These are phyloP conservation scores for Ictidomys tridecemlineatus DNA, from an alignment of 2,113 vertebrate species.

Conservation along the genomic window DNA sequence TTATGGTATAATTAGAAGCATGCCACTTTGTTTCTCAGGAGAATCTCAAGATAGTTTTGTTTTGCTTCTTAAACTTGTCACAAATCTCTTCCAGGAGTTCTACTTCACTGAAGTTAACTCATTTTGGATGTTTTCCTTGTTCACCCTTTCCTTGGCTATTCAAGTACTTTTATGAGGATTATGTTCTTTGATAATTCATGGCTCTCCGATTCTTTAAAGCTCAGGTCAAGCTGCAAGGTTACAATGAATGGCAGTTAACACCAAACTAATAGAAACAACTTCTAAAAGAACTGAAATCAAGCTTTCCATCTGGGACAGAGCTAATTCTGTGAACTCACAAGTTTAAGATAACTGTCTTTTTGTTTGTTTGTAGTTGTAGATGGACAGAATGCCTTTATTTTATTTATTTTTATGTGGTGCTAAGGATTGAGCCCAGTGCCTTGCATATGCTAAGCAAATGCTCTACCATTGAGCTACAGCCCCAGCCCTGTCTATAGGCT, in stretches of 20 bases:
- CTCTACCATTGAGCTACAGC: too few relatives aligned
- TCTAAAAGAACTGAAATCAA: background rate
- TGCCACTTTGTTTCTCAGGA: conserved; percentile 94
- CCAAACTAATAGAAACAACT: background rate
- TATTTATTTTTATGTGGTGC: too few relatives aligned
- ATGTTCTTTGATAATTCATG: background rate
- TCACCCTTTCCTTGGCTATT: background rate
- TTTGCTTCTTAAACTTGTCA: background rate
- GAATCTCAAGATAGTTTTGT: conserved; percentile 88
- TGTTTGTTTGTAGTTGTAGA: too few relatives aligned
- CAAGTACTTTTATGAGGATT: background rate
- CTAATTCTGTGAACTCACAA: background rate
- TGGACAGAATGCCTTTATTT: too few relatives aligned
- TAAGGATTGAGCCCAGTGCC: too few relatives aligned
- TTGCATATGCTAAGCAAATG: too few relatives aligned
- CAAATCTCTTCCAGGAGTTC: background rate
- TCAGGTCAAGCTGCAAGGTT: background rate
- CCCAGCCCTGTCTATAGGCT: too few relatives aligned
- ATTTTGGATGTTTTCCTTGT: background rate
- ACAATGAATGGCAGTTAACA: background rate
- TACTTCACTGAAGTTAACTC: conserved; percentile 21
- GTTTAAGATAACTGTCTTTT: too few relatives aligned
- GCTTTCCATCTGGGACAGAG: background rate
- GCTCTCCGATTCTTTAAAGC: background rate
- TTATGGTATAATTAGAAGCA: conserved; percentile 85